Evolutionary conservation across 2,113 vertebrate genomes (phyloP).

Genomic region (Girardinichthys multiradiatus): DNA sequence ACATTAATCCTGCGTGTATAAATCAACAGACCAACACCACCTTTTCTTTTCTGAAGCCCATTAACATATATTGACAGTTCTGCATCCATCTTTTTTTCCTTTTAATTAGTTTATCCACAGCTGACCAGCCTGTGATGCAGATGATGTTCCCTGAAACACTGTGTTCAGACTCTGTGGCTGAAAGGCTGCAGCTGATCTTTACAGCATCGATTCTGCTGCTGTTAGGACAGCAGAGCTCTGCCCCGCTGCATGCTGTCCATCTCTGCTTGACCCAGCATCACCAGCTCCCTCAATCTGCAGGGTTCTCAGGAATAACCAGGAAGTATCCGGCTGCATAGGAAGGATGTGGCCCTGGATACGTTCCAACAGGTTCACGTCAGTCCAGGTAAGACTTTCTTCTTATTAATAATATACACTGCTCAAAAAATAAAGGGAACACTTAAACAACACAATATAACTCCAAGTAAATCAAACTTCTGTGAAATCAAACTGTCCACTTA

Average conservation of each 20-base stretch:
- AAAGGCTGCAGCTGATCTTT: constrained; percentile 47
- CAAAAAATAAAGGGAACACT: too few species aligned
- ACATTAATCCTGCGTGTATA: background rate
- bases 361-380: constrained; percentile 66
- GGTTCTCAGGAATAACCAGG: constrained; percentile 3
- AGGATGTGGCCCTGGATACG: constrained; percentile 75
- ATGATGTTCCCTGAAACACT: constrained; percentile 38
- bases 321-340: constrained; percentile 4
- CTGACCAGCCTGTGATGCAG: constrained; percentile 45
- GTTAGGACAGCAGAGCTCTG: constrained; percentile 19
- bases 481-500: too few species aligned
- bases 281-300: background rate
- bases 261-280: background rate
- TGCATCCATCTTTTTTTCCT: constrained; percentile 42
- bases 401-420: too few species aligned
- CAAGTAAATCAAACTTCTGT: too few species aligned
- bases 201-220: constrained; percentile 48
- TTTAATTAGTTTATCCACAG: constrained; percentile 65
- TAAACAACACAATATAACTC: too few species aligned
- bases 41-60: constrained; percentile 40
- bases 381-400: constrained; percentile 57
- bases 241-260: background rate
- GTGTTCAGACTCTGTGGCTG: constrained; percentile 35
- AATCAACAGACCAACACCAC: constrained; percentile 2
- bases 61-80: constrained; percentile 63